phyloP scores from a whole-genome alignment of 1,140 invertebrate species.

The Xylocopa sonorina region DNA sequence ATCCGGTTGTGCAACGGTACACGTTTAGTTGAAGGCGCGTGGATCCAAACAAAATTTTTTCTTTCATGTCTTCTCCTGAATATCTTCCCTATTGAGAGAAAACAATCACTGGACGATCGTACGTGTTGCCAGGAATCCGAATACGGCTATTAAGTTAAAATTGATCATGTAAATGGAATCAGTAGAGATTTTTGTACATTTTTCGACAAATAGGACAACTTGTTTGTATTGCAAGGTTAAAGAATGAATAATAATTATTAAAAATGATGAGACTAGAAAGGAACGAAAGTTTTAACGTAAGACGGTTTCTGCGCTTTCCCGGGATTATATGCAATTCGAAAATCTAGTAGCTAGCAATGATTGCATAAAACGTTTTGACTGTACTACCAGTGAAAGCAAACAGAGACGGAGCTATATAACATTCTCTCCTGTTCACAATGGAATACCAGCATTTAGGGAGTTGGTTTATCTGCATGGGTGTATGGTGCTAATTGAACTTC shows the following conservation, averaged over 20 bases:
- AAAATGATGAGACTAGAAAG: no score
- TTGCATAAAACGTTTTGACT: conserved; percentile 31
- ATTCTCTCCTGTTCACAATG: neutral
- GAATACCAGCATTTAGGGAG: conserved; percentile 32
- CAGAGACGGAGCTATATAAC: neutral
- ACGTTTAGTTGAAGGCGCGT: neutral
- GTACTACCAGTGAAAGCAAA: conserved; percentile 39
- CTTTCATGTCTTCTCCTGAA: neutral
- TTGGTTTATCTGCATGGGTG: neutral
- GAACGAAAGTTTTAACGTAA: neutral
- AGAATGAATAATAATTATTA: no score
- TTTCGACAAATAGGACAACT: neutral
- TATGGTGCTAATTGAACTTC: neutral
- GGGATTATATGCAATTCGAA: conserved; percentile 7
- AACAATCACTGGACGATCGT: neutral
- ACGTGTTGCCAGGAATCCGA: neutral
- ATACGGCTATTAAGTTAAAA: neutral
- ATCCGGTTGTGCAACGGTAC: conserved; percentile 29
- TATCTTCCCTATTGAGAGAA: no score
- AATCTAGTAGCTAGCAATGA: neutral
- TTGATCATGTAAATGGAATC: neutral
- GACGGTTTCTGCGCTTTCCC: neutral
- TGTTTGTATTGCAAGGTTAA: no score
- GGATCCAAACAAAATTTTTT: neutral
- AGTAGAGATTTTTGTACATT: neutral